Base-by-base conservation (phyloP, 1,140 invertebrate genomes). In the Euborellia annulipes region DNA sequence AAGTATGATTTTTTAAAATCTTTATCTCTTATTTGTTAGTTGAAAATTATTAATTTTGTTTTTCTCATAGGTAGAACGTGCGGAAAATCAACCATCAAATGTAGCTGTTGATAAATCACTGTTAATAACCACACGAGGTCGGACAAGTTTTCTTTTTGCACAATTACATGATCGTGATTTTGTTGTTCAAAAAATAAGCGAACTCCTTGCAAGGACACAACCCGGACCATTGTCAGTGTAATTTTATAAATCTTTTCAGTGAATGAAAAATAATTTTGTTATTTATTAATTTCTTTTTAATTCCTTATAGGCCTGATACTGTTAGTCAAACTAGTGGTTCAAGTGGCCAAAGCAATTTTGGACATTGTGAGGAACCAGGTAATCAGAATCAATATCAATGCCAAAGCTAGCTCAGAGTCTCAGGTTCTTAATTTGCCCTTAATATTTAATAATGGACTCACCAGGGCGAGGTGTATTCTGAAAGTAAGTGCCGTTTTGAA, bases 131-230 rank as follows among this genome's bases (percentile, higher is more conserved):
- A 88, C 85, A 0, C 69, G 66, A 46, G 71, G 78, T 42, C 78
- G 82, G 64, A 76, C 79, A 21, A 84, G 80, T 57, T 93, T 94
- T 64, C 71, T 94, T 27, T 93, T 96, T 65, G 79, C 85, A 18
- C 79, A 90, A 59, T 81, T 95, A 53, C 71, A 78, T 23, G 91
- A 95, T 60, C 67, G 88, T 48, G 81, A 92, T 57, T 86, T 94
- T 62, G 71, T 97, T 1, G 75, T 94, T 13, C 74, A 82, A 54
- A 95, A 93, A 64, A 79, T 96, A 46, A 85, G 82, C 0, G 88
- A 94, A 61, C 70, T 95, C 18, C 64, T 91, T 1, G 75, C 81
- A 0, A 80, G 75, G 56, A 58, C 61, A 17, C 51, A 36, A 16
- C 27, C 37, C 14, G 4, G 9, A 1, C 18, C 44, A 11, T 3